Percentiles rank a stretch among this genome's conserved stretches.
These are phyloP conservation scores for Azorinus chamasolen DNA, from an alignment of 2,888 invertebrate genomes.

Conservation along the genomic window DNA sequence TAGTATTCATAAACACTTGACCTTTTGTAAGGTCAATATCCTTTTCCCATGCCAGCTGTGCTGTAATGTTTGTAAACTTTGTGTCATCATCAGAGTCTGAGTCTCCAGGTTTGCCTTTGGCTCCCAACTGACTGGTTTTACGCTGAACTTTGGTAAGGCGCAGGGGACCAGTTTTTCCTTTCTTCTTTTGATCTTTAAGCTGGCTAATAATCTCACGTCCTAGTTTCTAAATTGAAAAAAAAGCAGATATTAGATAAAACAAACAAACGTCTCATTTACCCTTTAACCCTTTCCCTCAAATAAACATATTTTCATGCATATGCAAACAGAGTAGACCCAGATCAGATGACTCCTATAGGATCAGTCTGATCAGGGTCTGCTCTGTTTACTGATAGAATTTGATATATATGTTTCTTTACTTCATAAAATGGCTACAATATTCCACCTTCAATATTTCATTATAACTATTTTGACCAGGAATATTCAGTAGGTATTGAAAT, in stretches of 20 bases:
- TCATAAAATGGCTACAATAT: too few species aligned
- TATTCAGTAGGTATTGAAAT: too few species aligned
- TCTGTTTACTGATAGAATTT: too few species aligned
- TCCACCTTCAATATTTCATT: too few species aligned
- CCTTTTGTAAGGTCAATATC: slow-evolving; percentile 88
- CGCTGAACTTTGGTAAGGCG: slow-evolving; percentile 57
- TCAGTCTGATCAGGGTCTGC: too few species aligned
- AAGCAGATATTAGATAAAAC: not conserved
- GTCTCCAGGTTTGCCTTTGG: slow-evolving; percentile 15
- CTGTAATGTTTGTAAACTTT: slow-evolving; percentile 78
- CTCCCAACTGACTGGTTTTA: slow-evolving; percentile 30
- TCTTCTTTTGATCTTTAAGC: slow-evolving; percentile 73
- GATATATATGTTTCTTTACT: too few species aligned
- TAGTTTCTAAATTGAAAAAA: slow-evolving; percentile 73
- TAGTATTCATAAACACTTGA: slow-evolving; percentile 68
- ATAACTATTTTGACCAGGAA: too few species aligned
- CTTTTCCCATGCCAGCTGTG: slow-evolving; percentile 92
- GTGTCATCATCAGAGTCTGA: slow-evolving; percentile 66
- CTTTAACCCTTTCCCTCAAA: too few species aligned
- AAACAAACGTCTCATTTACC: too few species aligned
- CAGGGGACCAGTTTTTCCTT: slow-evolving; percentile 69
- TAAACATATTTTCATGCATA: too few species aligned
- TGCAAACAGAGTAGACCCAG: too few species aligned
- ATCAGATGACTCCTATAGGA: too few species aligned
- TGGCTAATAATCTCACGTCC: slow-evolving; percentile 81